Evolutionary conservation across 2,797 vertebrate genomes (phyloP), one percentile per base, ranked within the genome.

Genomic region (Petrocephalus sullivani): DNA sequence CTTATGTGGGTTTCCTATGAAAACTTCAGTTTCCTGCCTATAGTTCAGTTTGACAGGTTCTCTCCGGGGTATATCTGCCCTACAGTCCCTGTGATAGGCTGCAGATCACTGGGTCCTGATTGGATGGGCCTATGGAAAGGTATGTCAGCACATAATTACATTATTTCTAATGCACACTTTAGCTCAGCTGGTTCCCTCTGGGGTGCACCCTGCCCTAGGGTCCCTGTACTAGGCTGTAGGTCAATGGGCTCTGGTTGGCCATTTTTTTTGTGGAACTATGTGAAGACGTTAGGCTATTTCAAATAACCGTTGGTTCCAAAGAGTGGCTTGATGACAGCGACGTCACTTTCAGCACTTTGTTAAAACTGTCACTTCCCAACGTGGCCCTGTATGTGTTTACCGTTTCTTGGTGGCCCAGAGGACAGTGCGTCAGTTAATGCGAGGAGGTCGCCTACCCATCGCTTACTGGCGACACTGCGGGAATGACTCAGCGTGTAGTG

Each of bases 401-500:
- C 3, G 46, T 41, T 81, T 56, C 58, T 23, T 51, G 53, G n/a
- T 7, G 33, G 14, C 57, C 58, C 10, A 21, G 58, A 64, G 53
- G 19, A 23, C n/a, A 56, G 10, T 16, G 19, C 37, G 93, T 92
- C 94, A 89, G 94, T 95, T 94, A 93, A 88, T 88, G 81, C 56
- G 86, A 90, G 92, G 92, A 93, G 92, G 89, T 78, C n/a, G 71
- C 60, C 67, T 28, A 87, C 85, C 28, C 87, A 54, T 49, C 23
- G 1, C 67, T 91, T 87, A 87, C 33, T 85, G 78, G 91, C 91
- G 90, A 88, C 84, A 78, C 87, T 92, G 89, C 89, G 53, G 16
- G 89, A 23, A 94, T 95, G 94, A 95, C 91, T 95, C 94, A 94
- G 16, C 2, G 0, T 21, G 83, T 19, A 10, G 1, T 5, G 14